A percentile compares a stretch with the other conserved stretches of the same genome.
phyloP scores from a whole-genome alignment of 2,113 vertebrate species.

The Alces alces region DNA sequence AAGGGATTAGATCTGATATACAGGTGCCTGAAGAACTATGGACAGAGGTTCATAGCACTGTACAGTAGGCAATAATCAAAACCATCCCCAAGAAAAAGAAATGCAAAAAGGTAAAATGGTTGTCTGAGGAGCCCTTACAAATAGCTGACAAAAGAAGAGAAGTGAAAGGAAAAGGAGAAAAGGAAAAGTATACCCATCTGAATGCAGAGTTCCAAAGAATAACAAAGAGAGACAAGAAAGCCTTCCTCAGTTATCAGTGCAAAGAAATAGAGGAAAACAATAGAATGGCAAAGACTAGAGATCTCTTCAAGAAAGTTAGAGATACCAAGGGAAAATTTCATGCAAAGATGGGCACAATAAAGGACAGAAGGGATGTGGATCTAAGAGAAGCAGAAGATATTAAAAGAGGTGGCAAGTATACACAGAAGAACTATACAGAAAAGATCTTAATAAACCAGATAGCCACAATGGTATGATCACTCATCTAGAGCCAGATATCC shows the following conservation, averaged over 20 bases:
- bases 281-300: not conserved
- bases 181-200: not conserved
- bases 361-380: not conserved
- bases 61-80: not conserved
- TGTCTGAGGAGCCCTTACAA: not conserved
- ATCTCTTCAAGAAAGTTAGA: not conserved
- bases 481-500: not conserved
- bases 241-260: not conserved
- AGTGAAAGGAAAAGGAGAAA: not conserved
- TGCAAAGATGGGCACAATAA: not conserved
- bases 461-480: not conserved
- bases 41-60: not conserved
- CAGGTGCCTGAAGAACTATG: not conserved
- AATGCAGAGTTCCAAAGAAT: not conserved
- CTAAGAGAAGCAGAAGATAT: not conserved
- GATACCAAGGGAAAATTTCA: accelerated
- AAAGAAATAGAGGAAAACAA: not conserved
- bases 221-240: not conserved
- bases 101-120: not conserved
- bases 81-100: not conserved
- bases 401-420: not conserved
- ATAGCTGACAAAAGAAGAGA: not conserved
- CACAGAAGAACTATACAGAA: not conserved
- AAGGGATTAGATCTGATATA: not conserved
- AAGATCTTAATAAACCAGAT: not conserved